Percentiles rank a stretch among this genome's conserved stretches.
Conservation (phyloP, 2,797 vertebrate species). For the Falco concolor region DNA sequence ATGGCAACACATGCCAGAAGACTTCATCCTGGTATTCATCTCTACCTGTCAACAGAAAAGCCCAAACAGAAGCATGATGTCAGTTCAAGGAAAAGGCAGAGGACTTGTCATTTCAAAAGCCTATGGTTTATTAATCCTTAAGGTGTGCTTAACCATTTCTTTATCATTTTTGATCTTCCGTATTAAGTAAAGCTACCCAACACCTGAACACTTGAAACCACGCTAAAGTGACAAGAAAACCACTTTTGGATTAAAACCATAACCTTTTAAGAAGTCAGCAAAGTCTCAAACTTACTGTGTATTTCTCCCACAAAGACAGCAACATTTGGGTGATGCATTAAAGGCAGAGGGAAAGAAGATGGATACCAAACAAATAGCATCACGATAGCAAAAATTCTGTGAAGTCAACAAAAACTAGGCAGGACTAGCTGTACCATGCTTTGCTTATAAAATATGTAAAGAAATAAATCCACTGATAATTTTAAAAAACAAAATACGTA, state of each 20-base stretch:
- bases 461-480: background rate
- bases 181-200: background rate
- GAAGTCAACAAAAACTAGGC: background rate
- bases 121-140: background rate
- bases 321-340: background rate
- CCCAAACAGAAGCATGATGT: background rate
- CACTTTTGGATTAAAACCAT: background rate
- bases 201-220: background rate
- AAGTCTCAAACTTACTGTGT: background rate
- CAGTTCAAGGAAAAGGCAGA: background rate
- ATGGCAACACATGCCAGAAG: background rate
- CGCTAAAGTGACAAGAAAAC: background rate
- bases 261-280: background rate
- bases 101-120: background rate
- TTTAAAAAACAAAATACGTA: background rate
- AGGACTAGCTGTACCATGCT: background rate
- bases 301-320: background rate
- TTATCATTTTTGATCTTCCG: background rate
- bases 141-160: background rate
- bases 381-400: background rate
- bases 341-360: background rate
- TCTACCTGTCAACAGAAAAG: background rate
- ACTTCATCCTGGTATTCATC: background rate
- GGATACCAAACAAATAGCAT: background rate
- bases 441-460: background rate